Percentiles rank a stretch among this genome's conserved stretches.
Evolutionary conservation across 2,113 vertebrate species (phyloP).

Genomic region (Glaucidium brasilianum): DNA sequence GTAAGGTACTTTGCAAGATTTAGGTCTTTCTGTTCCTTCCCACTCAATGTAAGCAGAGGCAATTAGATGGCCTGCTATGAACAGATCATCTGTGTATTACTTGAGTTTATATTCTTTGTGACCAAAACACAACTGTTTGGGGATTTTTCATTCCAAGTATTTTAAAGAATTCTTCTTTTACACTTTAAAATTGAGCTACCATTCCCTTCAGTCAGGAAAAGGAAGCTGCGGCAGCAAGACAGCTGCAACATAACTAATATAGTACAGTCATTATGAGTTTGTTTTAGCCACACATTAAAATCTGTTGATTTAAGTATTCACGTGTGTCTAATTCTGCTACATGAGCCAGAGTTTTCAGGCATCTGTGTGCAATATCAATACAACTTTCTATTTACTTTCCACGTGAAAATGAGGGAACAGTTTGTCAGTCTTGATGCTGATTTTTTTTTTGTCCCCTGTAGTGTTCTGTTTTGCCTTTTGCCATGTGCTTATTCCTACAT

Average conservation of each 20-base stretch:
- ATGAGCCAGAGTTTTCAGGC: neutral
- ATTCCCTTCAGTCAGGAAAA: neutral
- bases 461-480: neutral
- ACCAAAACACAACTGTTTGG: neutral
- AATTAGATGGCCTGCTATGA: neutral
- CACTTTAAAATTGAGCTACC: neutral
- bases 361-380: neutral
- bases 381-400: neutral
- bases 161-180: neutral
- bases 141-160: rapidly evolving
- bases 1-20: neutral
- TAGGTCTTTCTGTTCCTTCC: neutral
- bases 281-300: conserved; percentile 9
- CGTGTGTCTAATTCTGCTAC: conserved; percentile 25
- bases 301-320: conserved; percentile 11
- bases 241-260: neutral
- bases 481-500: neutral
- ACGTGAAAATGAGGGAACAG: neutral
- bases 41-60: neutral
- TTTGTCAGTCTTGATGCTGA: neutral
- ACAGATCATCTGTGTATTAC: neutral
- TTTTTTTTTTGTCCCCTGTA: neutral
- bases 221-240: neutral
- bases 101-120: neutral
- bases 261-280: neutral